Conservation (phyloP, 2,797 vertebrate species). For the Pygocentrus nattereri region DNA sequence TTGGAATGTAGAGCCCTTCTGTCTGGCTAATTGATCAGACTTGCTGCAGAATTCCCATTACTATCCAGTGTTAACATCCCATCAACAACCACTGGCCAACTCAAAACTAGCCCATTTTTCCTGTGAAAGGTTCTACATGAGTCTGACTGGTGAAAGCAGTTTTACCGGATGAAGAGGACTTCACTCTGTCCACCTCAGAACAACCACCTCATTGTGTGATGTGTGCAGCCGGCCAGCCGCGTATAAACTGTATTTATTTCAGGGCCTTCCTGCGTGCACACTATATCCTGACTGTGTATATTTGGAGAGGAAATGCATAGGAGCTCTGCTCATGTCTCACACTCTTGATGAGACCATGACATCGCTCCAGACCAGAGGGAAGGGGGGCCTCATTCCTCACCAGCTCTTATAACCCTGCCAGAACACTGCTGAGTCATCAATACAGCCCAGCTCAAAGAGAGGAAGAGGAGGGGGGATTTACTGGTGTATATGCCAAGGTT, state of each 20-base stretch:
- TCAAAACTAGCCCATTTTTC: not conserved
- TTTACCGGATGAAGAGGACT: slow-evolving; percentile 34
- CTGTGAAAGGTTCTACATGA: not conserved
- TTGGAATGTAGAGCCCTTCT: no score
- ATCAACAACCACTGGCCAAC: not conserved
- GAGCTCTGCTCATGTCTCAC: slow-evolving; percentile 27
- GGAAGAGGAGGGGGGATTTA: not conserved
- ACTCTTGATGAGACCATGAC: slow-evolving; percentile 26
- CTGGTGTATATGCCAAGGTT: no score
- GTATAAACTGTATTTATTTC: slow-evolving; percentile 32
- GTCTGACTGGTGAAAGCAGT: not conserved
- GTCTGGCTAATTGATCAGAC: no score
- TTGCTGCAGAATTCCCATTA: not conserved
- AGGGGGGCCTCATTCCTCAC: slow-evolving; percentile 36
- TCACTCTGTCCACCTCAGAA: slow-evolving; percentile 26
- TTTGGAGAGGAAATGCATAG: slow-evolving; percentile 38
- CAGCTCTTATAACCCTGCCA: slow-evolving; percentile 5
- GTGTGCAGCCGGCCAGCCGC: slow-evolving; percentile 26
- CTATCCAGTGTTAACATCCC: no score
- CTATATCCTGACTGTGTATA: slow-evolving; percentile 30
- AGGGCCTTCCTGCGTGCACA: slow-evolving; percentile 43
- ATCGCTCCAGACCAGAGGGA: not conserved
- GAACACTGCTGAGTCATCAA: slow-evolving; percentile 59
- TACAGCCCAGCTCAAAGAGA: not conserved
- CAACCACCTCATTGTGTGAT: slow-evolving; percentile 40